phyloP scores from a whole-genome alignment of 2,113 vertebrate genomes.

The Eudorcas thomsonii region DNA sequence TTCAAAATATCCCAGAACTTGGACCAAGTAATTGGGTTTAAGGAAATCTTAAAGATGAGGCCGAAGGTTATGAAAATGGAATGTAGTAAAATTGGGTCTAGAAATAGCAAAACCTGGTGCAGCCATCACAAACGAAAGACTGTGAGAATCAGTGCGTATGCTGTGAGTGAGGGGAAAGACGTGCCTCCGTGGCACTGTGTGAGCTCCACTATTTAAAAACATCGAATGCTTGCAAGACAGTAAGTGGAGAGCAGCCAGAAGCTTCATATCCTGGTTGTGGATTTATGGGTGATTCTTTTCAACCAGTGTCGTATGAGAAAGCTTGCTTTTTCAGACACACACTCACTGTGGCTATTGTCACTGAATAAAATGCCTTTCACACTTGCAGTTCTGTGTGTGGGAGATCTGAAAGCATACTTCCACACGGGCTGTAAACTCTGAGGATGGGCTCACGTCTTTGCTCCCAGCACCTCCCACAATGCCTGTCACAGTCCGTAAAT shows the following conservation, averaged over 20 bases:
- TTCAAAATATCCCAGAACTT: background rate
- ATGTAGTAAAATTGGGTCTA: background rate
- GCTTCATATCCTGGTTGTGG: background rate
- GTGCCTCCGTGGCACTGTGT: accelerated
- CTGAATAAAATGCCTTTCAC: background rate
- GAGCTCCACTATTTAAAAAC: too few species aligned
- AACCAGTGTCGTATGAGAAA: background rate
- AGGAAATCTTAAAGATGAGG: background rate
- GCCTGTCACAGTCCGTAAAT: background rate
- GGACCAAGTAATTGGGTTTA: background rate
- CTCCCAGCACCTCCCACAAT: background rate
- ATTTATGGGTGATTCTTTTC: background rate
- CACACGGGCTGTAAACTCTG: background rate
- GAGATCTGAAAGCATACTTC: background rate
- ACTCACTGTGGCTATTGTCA: background rate
- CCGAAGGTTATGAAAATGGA: background rate
- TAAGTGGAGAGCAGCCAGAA: background rate
- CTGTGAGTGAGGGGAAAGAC: background rate
- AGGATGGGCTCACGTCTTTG: background rate
- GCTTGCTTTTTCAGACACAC: background rate
- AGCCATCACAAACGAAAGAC: background rate
- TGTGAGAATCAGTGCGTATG: background rate
- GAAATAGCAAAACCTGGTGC: background rate
- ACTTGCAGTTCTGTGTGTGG: background rate
- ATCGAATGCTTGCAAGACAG: background rate